phyloP scores from a whole-genome alignment of 2,888 invertebrate species.

The Protonemura montana region DNA sequence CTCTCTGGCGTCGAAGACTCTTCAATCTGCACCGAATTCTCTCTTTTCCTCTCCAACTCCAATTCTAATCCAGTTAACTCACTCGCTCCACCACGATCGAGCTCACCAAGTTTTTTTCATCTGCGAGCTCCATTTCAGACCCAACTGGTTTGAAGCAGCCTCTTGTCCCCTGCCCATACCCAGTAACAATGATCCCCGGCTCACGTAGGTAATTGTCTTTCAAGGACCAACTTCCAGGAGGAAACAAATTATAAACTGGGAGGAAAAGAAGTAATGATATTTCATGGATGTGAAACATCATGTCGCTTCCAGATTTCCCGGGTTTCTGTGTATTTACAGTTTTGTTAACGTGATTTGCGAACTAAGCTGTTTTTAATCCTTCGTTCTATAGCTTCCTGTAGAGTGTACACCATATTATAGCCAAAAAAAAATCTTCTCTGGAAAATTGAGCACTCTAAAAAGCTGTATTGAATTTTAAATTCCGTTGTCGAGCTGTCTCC shows the following conservation, averaged over 20 bases:
- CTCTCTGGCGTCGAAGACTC: not conserved
- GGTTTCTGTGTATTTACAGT: too few relatives aligned
- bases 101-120: not conserved
- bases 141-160: not conserved
- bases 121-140: not conserved
- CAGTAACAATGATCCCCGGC: not conserved
- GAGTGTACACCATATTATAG: too few relatives aligned
- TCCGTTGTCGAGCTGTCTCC: too few relatives aligned
- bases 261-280: not conserved
- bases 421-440: too few relatives aligned
- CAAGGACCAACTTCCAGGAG: not conserved
- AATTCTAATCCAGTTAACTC: not conserved
- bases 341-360: too few relatives aligned
- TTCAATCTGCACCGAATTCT: not conserved
- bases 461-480: too few relatives aligned
- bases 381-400: too few relatives aligned
- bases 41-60: not conserved
- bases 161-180: not conserved
- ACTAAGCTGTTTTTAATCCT: too few relatives aligned
- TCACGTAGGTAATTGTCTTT: not conserved
- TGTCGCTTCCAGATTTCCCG: too few relatives aligned
- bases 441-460: too few relatives aligned
- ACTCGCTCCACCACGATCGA: too few relatives aligned
- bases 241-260: not conserved
- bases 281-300: not conserved